Conservation (phyloP, 2,888 invertebrate species). For the Tribolium freemani region DNA sequence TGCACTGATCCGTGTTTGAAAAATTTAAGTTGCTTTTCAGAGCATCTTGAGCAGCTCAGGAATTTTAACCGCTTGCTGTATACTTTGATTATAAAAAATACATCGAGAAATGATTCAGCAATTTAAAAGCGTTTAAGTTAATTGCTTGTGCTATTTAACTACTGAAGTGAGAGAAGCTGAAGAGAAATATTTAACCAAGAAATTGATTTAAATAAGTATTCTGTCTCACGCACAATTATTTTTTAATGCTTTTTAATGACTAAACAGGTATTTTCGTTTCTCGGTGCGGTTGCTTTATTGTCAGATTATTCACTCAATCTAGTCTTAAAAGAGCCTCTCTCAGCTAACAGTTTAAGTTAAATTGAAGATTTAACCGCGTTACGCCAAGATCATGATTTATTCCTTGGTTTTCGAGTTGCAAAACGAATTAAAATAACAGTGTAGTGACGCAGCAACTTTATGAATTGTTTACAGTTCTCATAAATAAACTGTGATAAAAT, state of each 20-base stretch:
- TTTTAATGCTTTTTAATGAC: slow-evolving; percentile 32
- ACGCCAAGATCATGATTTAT: not conserved
- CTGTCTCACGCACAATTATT: slow-evolving; percentile 41
- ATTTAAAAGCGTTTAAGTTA: slow-evolving; percentile 46
- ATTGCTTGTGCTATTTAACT: slow-evolving; percentile 42
- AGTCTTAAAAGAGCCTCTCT: not conserved
- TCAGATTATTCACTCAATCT: slow-evolving; percentile 13
- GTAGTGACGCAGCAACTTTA: not conserved
- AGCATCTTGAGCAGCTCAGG: not conserved
- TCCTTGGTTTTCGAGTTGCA: not conserved
- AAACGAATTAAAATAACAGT: slow-evolving; percentile 15
- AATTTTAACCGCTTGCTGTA: not conserved
- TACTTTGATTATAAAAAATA: slow-evolving; percentile 12
- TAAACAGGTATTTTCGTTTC: slow-evolving; percentile 30
- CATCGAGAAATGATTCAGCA: slow-evolving; percentile 43
- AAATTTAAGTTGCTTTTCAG: not conserved
- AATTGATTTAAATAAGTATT: slow-evolving; percentile 45
- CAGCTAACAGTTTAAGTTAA: slow-evolving; percentile 1
- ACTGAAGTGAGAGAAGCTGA: slow-evolving; percentile 22
- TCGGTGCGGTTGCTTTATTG: slow-evolving; percentile 11
- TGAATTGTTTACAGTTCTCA: not conserved
- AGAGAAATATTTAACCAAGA: slow-evolving; percentile 39
- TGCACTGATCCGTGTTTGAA: not conserved
- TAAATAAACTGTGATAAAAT: not conserved
- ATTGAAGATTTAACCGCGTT: slow-evolving; percentile 3